Conservation (phyloP, 2,797 vertebrate genomes). For the Vespertilio murinus region DNA sequence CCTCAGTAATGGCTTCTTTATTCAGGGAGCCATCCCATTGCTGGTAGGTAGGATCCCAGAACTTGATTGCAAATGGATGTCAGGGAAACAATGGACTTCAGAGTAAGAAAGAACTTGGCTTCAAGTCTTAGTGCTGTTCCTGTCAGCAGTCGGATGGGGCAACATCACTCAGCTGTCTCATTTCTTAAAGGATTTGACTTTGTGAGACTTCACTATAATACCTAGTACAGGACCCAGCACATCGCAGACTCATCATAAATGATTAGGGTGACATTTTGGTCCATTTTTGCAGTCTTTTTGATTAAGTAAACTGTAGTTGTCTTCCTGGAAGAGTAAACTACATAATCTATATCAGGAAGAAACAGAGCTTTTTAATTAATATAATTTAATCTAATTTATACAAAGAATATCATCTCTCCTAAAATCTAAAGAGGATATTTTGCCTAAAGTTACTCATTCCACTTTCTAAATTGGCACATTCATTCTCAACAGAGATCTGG, state of each 20-base stretch:
- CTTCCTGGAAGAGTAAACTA: background rate
- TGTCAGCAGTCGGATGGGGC: background rate
- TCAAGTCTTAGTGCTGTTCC: background rate
- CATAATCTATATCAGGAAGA: background rate
- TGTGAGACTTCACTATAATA: background rate
- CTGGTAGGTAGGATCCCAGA: background rate
- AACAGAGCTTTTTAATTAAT: background rate
- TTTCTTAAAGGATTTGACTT: background rate
- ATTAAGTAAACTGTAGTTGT: background rate
- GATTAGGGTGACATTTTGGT: background rate
- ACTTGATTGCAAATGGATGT: background rate
- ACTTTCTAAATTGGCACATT: background rate
- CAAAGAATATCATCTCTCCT: background rate
- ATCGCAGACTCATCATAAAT: background rate
- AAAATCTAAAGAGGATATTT: slow-evolving; percentile 10
- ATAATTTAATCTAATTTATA: slow-evolving; percentile 9
- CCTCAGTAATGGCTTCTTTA: background rate
- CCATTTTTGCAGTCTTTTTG: background rate
- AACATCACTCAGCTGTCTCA: background rate
- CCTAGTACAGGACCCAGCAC: background rate
- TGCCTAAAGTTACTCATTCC: background rate
- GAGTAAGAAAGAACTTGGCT: background rate
- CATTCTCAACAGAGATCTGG: background rate
- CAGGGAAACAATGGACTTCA: background rate
- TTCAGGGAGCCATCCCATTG: background rate